These are phyloP conservation scores for Pachydiplax longipennis DNA, from an alignment of 2,888 invertebrate genomes.

Conservation along the genomic window DNA sequence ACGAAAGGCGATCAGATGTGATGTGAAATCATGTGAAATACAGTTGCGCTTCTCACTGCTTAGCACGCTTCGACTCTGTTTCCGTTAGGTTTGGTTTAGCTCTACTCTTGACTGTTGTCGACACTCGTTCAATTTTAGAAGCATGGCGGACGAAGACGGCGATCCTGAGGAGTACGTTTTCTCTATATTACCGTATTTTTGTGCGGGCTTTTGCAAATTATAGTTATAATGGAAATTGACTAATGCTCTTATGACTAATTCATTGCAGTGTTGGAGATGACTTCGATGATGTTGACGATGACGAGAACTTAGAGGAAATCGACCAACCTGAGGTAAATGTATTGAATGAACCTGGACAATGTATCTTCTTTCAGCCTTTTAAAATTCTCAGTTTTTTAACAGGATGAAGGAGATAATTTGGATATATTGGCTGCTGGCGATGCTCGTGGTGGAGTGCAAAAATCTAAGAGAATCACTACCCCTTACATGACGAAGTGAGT, in stretches of 20 bases:
- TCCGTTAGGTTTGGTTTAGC: no score
- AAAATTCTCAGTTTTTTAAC: not conserved
- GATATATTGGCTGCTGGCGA: conserved; percentile 84
- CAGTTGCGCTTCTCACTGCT: no score
- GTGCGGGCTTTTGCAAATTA: not conserved
- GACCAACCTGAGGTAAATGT: conserved; percentile 75
- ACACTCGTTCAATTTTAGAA: not conserved
- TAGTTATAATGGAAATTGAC: conserved; percentile 35
- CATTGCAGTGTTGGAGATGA: conserved; percentile 74
- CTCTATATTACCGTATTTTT: not conserved
- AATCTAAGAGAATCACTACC: conserved; percentile 92
- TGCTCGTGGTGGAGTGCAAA: conserved; percentile 81
- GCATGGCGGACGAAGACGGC: conserved; percentile 87
- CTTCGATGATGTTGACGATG: conserved; percentile 89
- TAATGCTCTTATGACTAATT: not conserved
- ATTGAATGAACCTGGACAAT: not conserved
- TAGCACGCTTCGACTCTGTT: no score
- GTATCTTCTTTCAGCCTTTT: not conserved
- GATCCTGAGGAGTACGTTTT: conserved; percentile 78
- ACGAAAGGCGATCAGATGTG: no score
- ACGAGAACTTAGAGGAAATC: conserved; percentile 85
- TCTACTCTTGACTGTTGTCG: no score
- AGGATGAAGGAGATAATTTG: conserved; percentile 83
- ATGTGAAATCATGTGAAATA: no score
- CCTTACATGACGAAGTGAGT: conserved; percentile 95